phyloP scores from a whole-genome alignment of 2,797 vertebrate species.

The Kryptolebias ocellatus region DNA sequence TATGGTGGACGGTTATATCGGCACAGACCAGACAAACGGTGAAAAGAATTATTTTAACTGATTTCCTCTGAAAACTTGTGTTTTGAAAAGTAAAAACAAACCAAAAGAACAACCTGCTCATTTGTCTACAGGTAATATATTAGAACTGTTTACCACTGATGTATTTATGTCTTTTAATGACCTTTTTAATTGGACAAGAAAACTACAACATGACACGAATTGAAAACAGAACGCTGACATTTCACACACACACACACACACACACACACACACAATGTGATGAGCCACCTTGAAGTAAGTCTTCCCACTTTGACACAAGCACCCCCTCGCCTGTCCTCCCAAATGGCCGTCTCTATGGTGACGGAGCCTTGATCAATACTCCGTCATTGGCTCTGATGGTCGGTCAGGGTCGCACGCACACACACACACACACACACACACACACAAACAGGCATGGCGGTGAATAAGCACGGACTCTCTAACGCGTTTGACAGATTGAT shows the following conservation, averaged over 20 bases:
- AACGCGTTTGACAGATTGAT: conserved; percentile 76
- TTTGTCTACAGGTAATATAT: conserved; percentile 38
- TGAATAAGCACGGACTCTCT: conserved; percentile 73
- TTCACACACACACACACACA: conserved; percentile 42
- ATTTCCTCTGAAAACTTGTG: conserved; percentile 1
- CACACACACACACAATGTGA: conserved; percentile 49
- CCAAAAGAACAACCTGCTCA: neutral
- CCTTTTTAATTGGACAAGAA: conserved; percentile 48
- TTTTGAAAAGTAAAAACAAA: conserved; percentile 5
- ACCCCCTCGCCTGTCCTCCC: conserved; percentile 66
- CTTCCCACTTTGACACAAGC: conserved; percentile 71
- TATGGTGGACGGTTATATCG: too few species aligned
- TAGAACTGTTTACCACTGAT: conserved; percentile 18
- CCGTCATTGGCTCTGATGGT: conserved; percentile 80
- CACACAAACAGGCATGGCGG: conserved; percentile 69
- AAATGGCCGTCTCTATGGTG: conserved; percentile 77
- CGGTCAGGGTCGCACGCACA: conserved; percentile 70
- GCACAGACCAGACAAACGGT: neutral
- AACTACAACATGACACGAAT: conserved; percentile 23
- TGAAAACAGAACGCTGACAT: conserved; percentile 52
- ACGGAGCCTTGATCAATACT: conserved; percentile 80
- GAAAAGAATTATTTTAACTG: neutral
- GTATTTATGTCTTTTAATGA: conserved; percentile 39
- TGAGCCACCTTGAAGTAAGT: conserved; percentile 75
- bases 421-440: conserved; percentile 39